Evolutionary conservation across 2,797 vertebrate species (phyloP).

Genomic region (Masticophis lateralis): DNA sequence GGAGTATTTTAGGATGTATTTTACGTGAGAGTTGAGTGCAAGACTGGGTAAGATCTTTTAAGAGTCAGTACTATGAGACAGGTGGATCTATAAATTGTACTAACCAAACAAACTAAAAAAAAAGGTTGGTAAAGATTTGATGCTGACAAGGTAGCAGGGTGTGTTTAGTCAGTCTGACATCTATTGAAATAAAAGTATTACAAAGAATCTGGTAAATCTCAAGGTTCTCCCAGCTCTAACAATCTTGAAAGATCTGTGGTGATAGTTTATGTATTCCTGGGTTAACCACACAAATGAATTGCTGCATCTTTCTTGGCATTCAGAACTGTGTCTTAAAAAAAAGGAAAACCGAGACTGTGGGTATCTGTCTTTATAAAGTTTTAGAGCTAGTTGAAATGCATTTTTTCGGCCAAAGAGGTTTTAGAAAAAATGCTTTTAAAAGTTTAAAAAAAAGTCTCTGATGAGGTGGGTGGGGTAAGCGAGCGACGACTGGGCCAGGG

Average conservation of each 20-base stretch:
- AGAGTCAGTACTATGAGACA: neutral
- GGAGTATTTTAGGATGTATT: neutral
- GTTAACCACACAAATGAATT: neutral
- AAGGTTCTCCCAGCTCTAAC: neutral
- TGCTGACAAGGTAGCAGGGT: neutral
- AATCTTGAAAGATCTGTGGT: neutral
- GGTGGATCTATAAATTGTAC: neutral
- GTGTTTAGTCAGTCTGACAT: neutral
- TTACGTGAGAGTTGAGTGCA: neutral
- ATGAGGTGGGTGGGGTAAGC: too few species aligned
- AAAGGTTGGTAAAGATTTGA: neutral
- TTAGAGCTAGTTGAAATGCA: neutral
- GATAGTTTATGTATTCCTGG: neutral
- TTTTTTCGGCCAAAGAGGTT: too few species aligned
- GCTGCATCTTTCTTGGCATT: neutral
- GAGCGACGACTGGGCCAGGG: too few species aligned
- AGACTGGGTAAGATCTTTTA: neutral
- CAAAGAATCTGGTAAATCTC: neutral
- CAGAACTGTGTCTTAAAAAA: neutral
- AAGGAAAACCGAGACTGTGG: neutral
- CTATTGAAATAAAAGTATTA: neutral
- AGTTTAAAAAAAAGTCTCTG: too few species aligned
- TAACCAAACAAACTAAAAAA: neutral
- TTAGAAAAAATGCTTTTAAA: too few species aligned
- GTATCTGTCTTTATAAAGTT: neutral